phyloP scores from a whole-genome alignment of 2,888 invertebrate genomes.

The Bugulina stolonifera region DNA sequence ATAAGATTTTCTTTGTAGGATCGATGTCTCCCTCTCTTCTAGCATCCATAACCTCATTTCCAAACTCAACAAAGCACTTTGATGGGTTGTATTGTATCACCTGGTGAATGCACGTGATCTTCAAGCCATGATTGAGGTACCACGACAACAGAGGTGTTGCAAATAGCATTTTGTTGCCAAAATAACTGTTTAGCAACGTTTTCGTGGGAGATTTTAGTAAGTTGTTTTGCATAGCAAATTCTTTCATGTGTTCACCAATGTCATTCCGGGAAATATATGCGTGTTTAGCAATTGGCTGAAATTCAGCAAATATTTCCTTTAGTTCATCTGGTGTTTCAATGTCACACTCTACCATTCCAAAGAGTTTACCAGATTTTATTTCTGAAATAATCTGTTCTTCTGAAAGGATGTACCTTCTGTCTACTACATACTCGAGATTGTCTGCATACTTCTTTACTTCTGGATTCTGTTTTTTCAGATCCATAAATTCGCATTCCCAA shows the following conservation, averaged over 20 bases:
- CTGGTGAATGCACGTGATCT: constrained; percentile 25
- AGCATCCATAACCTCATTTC: constrained; percentile 4
- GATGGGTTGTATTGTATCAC: constrained; percentile 23
- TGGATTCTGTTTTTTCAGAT: not conserved
- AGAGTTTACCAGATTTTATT: constrained; percentile 10
- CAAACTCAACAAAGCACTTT: constrained; percentile 23
- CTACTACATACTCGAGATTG: not conserved
- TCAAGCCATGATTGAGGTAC: constrained; percentile 25
- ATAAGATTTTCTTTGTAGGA: constrained; percentile 15
- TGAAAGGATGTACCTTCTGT: not conserved
- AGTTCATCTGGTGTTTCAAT: constrained; percentile 16
- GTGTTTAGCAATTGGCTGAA: constrained; percentile 2
- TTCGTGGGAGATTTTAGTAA: constrained; percentile 16
- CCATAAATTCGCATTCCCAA: constrained; percentile 22
- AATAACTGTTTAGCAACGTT: constrained; percentile 23
- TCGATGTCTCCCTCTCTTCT: constrained; percentile 25
- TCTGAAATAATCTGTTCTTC: not conserved
- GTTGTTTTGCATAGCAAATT: not conserved
- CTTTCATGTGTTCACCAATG: constrained; percentile 11
- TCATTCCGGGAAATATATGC: constrained; percentile 16
- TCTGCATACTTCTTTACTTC: not conserved
- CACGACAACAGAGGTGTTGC: constrained; percentile 24
- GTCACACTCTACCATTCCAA: constrained; percentile 26
- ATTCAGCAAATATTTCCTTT: not conserved
- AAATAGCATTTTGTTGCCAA: constrained; percentile 19